Percentiles rank a stretch among this genome's conserved stretches.
Conservation (phyloP, 2,113 vertebrate species). For the Thalassarche chlororhynchos region DNA sequence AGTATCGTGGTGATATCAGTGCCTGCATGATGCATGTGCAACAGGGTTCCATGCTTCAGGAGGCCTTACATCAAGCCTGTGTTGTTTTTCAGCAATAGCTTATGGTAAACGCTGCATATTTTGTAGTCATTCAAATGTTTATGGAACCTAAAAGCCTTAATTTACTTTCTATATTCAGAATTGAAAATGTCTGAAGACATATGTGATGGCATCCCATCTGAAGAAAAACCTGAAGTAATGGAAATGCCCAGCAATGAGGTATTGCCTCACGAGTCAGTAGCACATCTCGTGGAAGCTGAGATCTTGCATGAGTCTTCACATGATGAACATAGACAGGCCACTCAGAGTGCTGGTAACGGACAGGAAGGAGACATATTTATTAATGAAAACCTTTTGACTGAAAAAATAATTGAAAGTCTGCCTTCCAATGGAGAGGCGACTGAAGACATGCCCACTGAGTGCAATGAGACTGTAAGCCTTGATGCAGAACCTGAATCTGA, state of each 20-base stretch:
- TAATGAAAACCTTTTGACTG: not conserved
- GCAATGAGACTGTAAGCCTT: conserved; percentile 75
- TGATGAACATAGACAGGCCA: not conserved
- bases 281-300: not conserved
- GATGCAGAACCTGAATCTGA: conserved; percentile 68
- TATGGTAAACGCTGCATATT: not conserved
- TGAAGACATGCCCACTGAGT: conserved; percentile 36
- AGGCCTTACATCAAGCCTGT: not conserved
- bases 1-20: not conserved
- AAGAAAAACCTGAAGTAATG: conserved; percentile 36
- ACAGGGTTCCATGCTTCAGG: not conserved
- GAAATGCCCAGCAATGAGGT: not conserved
- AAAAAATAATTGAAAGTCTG: not conserved
- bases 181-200: conserved; percentile 72
- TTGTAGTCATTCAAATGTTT: not conserved
- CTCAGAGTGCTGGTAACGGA: not conserved
- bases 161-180: conserved; percentile 37
- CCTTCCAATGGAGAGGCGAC: not conserved
- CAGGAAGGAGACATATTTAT: not conserved
- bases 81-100: not conserved
- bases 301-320: not conserved
- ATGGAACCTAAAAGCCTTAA: not conserved
- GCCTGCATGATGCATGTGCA: not conserved
- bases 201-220: not conserved
- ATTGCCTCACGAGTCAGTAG: not conserved